Base-by-base conservation (phyloP, 2,797 vertebrate genomes). In the Rousettus madagascariensis region DNA sequence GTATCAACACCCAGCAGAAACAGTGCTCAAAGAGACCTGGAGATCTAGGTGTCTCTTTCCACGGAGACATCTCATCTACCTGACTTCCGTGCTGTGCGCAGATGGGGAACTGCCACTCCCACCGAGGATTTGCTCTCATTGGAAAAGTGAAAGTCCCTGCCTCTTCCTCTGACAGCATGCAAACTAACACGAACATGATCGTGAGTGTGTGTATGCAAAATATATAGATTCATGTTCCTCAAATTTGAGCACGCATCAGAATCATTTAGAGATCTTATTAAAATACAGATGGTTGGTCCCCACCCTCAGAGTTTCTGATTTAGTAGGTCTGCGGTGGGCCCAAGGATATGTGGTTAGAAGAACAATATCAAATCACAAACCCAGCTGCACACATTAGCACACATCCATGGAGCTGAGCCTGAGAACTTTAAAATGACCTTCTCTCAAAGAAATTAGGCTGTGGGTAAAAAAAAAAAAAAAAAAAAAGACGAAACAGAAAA, bases 361-460 rank as follows among this genome's bases (percentile, higher is more conserved):
- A 94, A 95, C 90, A 95, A 95, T 93, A 93, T 92, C 90, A 92
- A 97, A 95, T 97, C 87, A 94, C 78, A 95, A 75, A 95, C 38
- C 59, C 96, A 94, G 86, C 82, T 90, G 94, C 49, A 79, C 57
- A 43, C 59, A 57, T 95, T 72, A 91, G 65, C 92, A n/a, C 77
- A 77, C 30, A 51, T 71, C 66, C 26, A 63, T 0, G 17, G 84
- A 87, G 90, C 66, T 57, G 65, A 65, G 75, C 84, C 36, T 12
- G 49, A 90, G 65, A 79, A 88, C 77, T 86, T 66, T 9, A 69
- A 95, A 96, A 95, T n/a, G 85, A 87, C 86, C 95, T 96, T 51
- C 88, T 78, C 86, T 95, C 65, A 41, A 77, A 95, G 85, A 95
- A 96, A 86, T 95, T 57, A 95, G 85, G 63, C 68, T 83, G 30